Conservation (phyloP, 1,140 invertebrate genomes). For the Notospermus geniculatus region DNA sequence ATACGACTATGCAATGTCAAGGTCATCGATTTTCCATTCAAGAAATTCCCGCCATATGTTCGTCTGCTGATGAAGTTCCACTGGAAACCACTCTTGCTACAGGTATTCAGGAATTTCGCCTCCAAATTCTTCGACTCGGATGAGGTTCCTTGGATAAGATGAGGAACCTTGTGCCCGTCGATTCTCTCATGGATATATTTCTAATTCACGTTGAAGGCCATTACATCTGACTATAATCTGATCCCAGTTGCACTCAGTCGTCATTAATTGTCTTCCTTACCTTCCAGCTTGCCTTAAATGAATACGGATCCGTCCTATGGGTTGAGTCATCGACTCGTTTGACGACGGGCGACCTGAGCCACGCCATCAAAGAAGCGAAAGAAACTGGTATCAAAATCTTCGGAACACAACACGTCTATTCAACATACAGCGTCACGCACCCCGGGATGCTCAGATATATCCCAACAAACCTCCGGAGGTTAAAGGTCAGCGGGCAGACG, state of each 20-base stretch:
- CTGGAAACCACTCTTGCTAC: constrained; percentile 6
- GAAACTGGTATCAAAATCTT: constrained; percentile 19
- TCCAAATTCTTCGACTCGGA: no score
- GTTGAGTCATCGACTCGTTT: constrained; percentile 28
- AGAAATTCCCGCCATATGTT: constrained; percentile 2
- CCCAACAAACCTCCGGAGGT: constrained; percentile 19
- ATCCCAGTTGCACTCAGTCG: no score
- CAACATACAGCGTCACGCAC: constrained; percentile 33
- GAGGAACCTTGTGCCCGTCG: no score
- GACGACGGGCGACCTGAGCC: constrained; percentile 20
- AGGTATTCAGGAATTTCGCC: neutral
- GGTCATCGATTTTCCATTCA: constrained; percentile 1
- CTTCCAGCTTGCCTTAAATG: constrained; percentile 29
- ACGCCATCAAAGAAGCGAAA: constrained; percentile 14
- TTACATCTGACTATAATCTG: no score
- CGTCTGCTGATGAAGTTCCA: constrained; percentile 5
- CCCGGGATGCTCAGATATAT: constrained; percentile 34
- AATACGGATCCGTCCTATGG: constrained; percentile 31
- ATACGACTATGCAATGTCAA: neutral
- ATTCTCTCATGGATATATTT: no score
- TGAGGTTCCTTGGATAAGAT: no score
- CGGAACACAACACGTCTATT: constrained; percentile 22
- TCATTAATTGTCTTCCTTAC: neutral
- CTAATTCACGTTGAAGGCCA: no score
- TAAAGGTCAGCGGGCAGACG: constrained; percentile 23